Evolutionary conservation across 2,888 invertebrate species (phyloP), one percentile per base, ranked within the genome.

Genomic region (Tyria jacobaeae): DNA sequence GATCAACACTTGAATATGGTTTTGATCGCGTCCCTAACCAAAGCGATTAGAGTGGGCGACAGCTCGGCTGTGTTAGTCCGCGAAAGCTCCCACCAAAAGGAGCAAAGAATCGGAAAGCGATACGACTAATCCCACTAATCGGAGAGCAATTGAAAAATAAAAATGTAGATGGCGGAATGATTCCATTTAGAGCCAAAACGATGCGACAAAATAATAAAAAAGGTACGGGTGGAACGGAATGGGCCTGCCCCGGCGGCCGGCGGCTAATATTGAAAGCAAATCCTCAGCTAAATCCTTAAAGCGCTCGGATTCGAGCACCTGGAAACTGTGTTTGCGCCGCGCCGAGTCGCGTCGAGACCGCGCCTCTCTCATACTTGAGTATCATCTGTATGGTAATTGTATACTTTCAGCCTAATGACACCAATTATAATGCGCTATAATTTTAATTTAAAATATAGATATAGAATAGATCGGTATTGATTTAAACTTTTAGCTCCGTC

Each of bases 201-300:
- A 93, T 90, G 94, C 94, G 94, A 92, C 92, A 91, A 93, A 94
- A 94, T 94, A 94, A 93, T 92, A 94, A 94, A 94, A 92, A 94
- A 91, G 89, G 89, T 86, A 82, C 84, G 83, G 82, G 83, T 80
- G 89, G 89, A 89, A 88, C 90, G 87, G 89, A 87, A 87, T 85
- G 90, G 84, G 85, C 82, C 82, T 88, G 85, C 84, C 85, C 84
- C 88, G 88, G 86, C 84, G 89, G 87, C 89, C 89, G 88, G 84
- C 86, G 89, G 89, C 93, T 94, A 93, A 94, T 94, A 94, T 94
- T 94, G 94, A 94, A 94, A 94, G 91, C 94, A 94, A 94, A 94
- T 93, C 94, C 94, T 89, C 91, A 86, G 77, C 87, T 94, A 94
- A 94, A 92, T 88, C 94, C 94, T 94, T 94, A 94, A 94, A 94